Base-by-base conservation (phyloP, 1,140 invertebrate species). In the Pomacea maculata region DNA sequence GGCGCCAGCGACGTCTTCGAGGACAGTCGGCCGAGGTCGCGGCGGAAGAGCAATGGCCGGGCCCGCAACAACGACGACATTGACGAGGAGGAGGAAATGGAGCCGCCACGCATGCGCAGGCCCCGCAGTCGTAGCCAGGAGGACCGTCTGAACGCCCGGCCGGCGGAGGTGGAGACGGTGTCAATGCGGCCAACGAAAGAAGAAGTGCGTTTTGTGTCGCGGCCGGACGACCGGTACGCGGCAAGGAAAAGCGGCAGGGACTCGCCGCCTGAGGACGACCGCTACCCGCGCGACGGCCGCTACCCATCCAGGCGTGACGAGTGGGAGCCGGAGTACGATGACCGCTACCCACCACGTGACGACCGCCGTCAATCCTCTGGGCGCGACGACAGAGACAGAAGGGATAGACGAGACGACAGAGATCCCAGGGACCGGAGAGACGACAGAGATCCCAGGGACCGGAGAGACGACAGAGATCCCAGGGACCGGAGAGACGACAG, bases 401-500 rank as follows among this genome's bases (percentile, higher is more conserved):
- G 52, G 15, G 52, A 17, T 25, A 29, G 52, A 54, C 52, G 67
- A 25, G 65, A 78, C 54, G 77, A 78, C 65, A 78, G 67, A 67
- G 65, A 78, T 64, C 55, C 76, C n/a, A 64, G 64, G 9, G 21
- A 52, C 3, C 45, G 64, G 3, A 8, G 54, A 25, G 10, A 10
- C 54, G 76, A 78, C 45, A 65, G 67, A n/a, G 54, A 78, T 65
- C 67, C 77, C 12, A 65, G 67, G 21, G 64, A 68, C 29, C 15
- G 34, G 45, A 29, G 25, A 12, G 77, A 78, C 15, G 75, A 76
- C 75, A 65, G 77, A 14, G 54, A 65, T 7, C 57, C 21, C 67
- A 65, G 65, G 5, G 54, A 45, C 67, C 52, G 77, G 21, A 34
- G 77, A 5, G 65, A 68, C 67, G 77, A 76, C 75, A 65, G 67